Conservation (phyloP, 2,888 invertebrate species). For the Noctua comes region DNA sequence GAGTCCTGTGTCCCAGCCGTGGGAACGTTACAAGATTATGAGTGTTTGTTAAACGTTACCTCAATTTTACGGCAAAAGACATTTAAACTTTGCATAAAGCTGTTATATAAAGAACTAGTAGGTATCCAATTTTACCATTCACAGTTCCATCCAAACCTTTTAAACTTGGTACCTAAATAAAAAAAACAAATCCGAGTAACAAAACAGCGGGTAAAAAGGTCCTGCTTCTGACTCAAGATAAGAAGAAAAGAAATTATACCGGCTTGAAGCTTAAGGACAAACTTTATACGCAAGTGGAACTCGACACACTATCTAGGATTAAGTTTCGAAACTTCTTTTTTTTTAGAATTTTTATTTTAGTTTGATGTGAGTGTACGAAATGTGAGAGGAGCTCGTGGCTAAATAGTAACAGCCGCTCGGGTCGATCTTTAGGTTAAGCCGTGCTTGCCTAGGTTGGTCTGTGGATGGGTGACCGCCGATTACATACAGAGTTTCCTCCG, state of each 20-base stretch:
- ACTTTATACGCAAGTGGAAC: constrained; percentile 59
- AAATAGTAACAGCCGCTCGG: no score
- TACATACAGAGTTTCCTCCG: no score
- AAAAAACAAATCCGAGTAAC: constrained; percentile 26
- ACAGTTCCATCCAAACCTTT: background rate
- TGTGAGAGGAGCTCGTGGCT: no score
- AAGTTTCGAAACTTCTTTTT: constrained; percentile 48
- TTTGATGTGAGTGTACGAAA: background rate
- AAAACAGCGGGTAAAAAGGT: constrained; percentile 45
- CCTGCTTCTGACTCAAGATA: constrained; percentile 43
- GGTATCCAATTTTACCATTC: constrained; percentile 4
- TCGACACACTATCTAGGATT: constrained; percentile 58
- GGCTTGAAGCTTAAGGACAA: constrained; percentile 52
- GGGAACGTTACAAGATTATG: background rate
- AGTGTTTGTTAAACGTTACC: background rate
- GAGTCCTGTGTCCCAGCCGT: background rate
- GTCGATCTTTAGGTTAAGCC: no score
- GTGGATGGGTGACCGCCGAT: no score
- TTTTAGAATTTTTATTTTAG: constrained; percentile 17
- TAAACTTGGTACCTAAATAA: background rate
- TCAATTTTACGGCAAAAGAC: background rate
- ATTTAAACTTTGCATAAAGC: constrained; percentile 5
- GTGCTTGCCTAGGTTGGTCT: no score
- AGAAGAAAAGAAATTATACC: constrained; percentile 62
- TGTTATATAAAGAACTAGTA: background rate